phyloP scores from a whole-genome alignment of 2,113 vertebrate genomes.

The Cyanoliseus patagonus region DNA sequence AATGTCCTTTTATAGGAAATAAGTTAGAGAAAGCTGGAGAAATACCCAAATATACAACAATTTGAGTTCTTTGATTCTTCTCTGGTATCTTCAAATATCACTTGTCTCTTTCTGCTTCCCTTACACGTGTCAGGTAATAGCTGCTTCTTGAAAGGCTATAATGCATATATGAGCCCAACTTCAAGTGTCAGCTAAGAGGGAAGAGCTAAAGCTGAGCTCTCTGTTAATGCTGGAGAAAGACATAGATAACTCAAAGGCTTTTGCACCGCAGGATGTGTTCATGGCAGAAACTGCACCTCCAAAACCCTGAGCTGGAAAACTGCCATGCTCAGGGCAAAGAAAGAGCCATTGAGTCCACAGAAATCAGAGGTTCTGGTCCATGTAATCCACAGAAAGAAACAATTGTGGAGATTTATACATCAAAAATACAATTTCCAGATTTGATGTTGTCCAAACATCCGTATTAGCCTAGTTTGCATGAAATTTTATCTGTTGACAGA shows the following conservation, averaged over 20 bases:
- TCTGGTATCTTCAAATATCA: neutral
- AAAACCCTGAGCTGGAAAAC: neutral
- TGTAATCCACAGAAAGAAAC: neutral
- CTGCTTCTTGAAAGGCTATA: neutral
- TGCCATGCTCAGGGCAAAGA: accelerated
- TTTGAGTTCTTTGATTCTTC: neutral
- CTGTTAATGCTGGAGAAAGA: neutral
- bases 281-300: neutral
- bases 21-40: neutral
- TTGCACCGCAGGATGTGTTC: neutral
- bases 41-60: neutral
- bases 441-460: neutral
- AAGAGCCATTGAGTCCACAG: too few relatives aligned
- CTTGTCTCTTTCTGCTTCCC: neutral
- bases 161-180: neutral
- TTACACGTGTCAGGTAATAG: neutral
- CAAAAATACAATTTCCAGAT: neutral
- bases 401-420: neutral
- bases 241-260: neutral
- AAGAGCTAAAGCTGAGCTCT: neutral
- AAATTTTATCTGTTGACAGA: neutral
- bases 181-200: neutral
- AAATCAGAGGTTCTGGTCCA: neutral
- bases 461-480: neutral
- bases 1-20: neutral